These are phyloP conservation scores for Latrodectus geometricus DNA, from an alignment of 1,140 invertebrate genomes.

Conservation along the genomic window DNA sequence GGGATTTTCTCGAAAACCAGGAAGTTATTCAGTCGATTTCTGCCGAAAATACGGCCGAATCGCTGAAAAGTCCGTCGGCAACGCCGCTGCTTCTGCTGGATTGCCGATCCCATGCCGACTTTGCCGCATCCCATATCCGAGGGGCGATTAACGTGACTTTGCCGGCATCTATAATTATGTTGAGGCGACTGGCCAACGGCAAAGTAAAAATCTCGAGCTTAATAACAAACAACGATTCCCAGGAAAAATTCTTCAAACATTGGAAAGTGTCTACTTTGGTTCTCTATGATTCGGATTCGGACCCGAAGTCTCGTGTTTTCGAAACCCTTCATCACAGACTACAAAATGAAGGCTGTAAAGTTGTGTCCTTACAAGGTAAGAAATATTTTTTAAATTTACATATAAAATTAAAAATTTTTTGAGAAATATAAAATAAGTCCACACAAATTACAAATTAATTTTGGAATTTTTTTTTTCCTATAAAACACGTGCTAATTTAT, in stretches of 20 bases:
- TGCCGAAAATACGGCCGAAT: background rate
- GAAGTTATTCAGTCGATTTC: conserved; percentile 1
- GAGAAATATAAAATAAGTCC: no score
- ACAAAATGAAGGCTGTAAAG: conserved; percentile 84
- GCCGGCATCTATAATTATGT: conserved; percentile 82
- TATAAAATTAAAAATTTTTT: background rate
- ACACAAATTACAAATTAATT: no score
- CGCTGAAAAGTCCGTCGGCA: background rate
- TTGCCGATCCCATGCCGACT: conserved; percentile 85
- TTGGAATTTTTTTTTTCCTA: no score
- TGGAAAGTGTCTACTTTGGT: conserved; percentile 79
- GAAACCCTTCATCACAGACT: conserved; percentile 81
- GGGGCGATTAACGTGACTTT: conserved; percentile 89
- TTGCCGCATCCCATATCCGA: conserved; percentile 82
- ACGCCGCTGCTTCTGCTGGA: conserved; percentile 77
- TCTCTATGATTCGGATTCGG: conserved; percentile 74
- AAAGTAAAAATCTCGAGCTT: conserved; percentile 87
- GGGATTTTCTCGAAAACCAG: conserved; percentile 13
- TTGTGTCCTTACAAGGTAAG: conserved; percentile 84
- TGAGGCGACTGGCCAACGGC: conserved; percentile 85
- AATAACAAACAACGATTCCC: conserved; percentile 85
- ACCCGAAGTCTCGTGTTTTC: conserved; percentile 68
- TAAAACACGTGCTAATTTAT: no score
- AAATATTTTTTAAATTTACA: background rate
- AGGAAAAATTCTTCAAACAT: conserved; percentile 79